Conservation (phyloP, 2,113 vertebrate species). For the Chionomys nivalis region DNA sequence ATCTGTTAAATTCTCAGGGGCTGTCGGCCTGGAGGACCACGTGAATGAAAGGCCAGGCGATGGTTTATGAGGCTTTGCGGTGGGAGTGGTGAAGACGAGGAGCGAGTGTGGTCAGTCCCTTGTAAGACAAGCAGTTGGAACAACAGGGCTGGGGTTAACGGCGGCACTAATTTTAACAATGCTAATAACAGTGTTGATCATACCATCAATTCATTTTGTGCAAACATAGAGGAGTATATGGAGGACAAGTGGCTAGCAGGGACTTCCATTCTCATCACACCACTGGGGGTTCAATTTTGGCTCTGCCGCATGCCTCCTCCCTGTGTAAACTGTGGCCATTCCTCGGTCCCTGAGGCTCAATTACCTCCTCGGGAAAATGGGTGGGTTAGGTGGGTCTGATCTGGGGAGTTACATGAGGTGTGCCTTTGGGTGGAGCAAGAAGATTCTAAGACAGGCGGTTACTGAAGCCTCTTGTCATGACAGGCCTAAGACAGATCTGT, state of each 20-base stretch:
- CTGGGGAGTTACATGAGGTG: neutral
- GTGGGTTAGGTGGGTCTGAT: neutral
- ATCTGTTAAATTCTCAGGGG: constrained; percentile 45
- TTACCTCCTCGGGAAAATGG: constrained; percentile 43
- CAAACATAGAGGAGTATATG: fast-evolving
- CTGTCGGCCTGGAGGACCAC: neutral
- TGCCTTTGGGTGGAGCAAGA: neutral
- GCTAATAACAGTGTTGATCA: neutral
- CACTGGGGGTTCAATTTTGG: neutral
- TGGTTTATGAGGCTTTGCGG: constrained; percentile 1
- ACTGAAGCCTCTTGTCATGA: neutral
- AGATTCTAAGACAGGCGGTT: neutral
- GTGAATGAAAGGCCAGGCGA: neutral
- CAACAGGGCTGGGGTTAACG: neutral
- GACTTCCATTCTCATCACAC: neutral
- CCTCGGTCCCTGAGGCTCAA: neutral
- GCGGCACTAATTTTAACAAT: neutral
- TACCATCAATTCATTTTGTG: neutral
- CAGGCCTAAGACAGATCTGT: neutral
- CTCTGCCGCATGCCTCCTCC: neutral
- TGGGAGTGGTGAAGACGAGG: neutral
- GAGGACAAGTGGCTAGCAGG: fast-evolving
- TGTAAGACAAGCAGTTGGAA: neutral
- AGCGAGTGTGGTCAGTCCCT: neutral
- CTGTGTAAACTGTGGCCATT: too few relatives aligned